Evolutionary conservation across 1,140 invertebrate species (phyloP), one percentile per base, ranked within the genome.

Genomic region (Bombus terrestris): DNA sequence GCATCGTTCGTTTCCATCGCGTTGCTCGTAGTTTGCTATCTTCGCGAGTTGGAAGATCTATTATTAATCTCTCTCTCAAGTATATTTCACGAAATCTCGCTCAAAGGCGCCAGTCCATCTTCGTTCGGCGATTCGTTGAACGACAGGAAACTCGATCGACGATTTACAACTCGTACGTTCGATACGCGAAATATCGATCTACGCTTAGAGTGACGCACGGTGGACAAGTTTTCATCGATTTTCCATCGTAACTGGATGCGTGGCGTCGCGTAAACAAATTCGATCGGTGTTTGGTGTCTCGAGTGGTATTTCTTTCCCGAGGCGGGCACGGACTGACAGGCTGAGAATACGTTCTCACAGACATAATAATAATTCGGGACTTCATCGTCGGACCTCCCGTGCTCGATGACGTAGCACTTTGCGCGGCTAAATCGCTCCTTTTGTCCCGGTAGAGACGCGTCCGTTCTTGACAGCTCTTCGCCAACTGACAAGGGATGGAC

Each of bases 361-460:
- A 72, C 84, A 84, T 90, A 89, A 89, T 92, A 89, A 93, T 92
- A 89, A 93, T 92, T 92, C 85, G 73, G 88, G 81, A 81, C 85
- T 86, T 90, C 79, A 83, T 89, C 84, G 68, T 88, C 75, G 89
- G 94, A 95, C 94, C 94, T 95, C 93, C 94, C 93, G 90, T 89
- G 86, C 87, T 81, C 91, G 86, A 89, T 94, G 93, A 94, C 93
- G 74, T 89, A 87, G 93, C 94, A 90, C 82, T 92, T 93, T 80
- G 86, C 79, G 81, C 83, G 88, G 88, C 84, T 91, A 92, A 92
- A 92, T 91, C 89, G 90, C 78, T 89, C 86, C 87, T 86, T 93
- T 94, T 94, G 92, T 94, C 85, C 90, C 76, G 77, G 88, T 89
- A 84, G 86, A n/a, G 84, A 76, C 79, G 82, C 79, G 88, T 89